Evolutionary conservation across 2,113 vertebrate species (phyloP).

Genomic region (Dasyornis broadbenti): DNA sequence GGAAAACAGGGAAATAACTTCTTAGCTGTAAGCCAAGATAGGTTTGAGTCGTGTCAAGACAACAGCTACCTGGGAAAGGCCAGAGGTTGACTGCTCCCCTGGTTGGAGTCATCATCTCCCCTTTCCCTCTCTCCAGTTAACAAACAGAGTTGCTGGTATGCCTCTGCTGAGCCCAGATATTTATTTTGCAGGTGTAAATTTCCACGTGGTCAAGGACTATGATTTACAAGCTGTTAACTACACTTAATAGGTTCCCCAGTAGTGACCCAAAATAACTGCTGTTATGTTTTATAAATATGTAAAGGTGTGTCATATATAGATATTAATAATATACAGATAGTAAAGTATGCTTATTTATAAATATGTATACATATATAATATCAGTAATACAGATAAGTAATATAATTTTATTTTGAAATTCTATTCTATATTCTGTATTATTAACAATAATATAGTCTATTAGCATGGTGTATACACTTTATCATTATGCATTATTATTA

Average conservation of each 20-base stretch:
- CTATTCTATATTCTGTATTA: background rate
- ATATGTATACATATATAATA: background rate
- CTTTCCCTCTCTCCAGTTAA: background rate
- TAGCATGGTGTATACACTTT: background rate
- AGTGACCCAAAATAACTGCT: background rate
- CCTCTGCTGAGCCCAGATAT: background rate
- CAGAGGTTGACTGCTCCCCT: background rate
- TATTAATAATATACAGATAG: background rate
- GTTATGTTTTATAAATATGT: background rate
- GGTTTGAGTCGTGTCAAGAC: background rate
- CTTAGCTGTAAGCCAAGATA: background rate
- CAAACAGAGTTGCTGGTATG: background rate
- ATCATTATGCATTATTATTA: background rate
- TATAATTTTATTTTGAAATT: background rate
- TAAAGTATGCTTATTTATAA: background rate
- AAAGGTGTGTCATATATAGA: background rate
- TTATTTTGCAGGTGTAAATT: background rate
- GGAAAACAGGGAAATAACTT: background rate
- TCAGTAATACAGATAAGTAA: background rate
- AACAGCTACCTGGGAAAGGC: background rate
- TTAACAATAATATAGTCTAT: background rate
- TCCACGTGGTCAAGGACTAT: background rate
- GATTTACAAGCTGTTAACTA: background rate
- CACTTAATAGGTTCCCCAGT: background rate
- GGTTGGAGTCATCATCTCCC: background rate